Evolutionary conservation across 2,797 vertebrate species (phyloP).

Genomic region (Anniella stebbinsi): DNA sequence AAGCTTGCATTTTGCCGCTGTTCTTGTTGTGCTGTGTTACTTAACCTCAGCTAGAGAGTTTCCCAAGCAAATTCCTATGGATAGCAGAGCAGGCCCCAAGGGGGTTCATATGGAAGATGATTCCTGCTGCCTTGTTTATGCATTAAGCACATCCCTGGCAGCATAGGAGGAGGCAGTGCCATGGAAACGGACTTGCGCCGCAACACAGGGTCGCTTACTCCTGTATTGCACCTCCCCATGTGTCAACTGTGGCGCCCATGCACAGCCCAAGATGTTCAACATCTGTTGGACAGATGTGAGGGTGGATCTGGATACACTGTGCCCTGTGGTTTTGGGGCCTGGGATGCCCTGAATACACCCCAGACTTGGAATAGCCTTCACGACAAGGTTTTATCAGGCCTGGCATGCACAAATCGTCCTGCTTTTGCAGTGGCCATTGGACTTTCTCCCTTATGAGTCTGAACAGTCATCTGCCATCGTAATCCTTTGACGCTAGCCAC

Average conservation of each 20-base stretch:
- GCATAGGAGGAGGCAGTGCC: neutral
- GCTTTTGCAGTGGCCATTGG: neutral
- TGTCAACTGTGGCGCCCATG: neutral
- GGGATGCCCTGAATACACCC: too few relatives aligned
- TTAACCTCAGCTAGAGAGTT: conserved; percentile 60
- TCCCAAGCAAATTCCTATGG: conserved; percentile 34
- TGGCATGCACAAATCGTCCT: neutral
- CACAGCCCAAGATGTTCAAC: neutral
- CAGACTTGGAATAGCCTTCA: neutral
- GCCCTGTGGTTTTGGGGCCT: neutral
- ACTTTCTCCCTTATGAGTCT: neutral
- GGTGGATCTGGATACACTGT: too few relatives aligned
- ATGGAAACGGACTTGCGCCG: neutral
- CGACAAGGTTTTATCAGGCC: neutral
- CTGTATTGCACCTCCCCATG: neutral
- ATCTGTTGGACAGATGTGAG: neutral
- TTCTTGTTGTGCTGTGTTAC: conserved; percentile 17
- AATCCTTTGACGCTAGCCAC: neutral
- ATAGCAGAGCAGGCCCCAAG: neutral
- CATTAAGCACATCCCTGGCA: neutral
- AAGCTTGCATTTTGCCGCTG: conserved; percentile 63
- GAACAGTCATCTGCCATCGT: neutral
- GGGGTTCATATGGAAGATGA: neutral
- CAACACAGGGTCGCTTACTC: neutral
- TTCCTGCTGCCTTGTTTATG: neutral